Conservation (phyloP, 2,797 vertebrate species). For the Gymnopithys bicolor region DNA sequence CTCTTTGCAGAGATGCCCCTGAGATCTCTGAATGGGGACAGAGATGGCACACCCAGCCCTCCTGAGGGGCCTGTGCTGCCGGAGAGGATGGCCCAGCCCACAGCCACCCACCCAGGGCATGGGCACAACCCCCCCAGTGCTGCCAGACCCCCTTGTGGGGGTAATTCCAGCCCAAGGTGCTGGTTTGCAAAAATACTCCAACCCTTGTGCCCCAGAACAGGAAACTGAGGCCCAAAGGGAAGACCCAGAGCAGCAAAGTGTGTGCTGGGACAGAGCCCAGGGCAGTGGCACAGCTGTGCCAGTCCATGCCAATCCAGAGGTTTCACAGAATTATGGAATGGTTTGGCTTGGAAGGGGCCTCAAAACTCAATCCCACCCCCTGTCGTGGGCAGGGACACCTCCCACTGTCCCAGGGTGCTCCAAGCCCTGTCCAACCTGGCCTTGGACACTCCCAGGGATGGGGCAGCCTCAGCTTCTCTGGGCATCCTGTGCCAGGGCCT, state of each 20-base stretch:
- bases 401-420: neutral
- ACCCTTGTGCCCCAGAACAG: neutral
- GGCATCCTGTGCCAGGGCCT: neutral
- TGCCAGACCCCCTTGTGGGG: neutral
- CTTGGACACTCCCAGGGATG: neutral
- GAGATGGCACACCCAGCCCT: accelerated
- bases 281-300: accelerated
- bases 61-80: accelerated
- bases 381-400: neutral
- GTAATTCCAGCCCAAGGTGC: accelerated
- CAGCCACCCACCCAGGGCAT: neutral
- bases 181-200: neutral
- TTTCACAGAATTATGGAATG: neutral
- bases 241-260: neutral
- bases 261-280: neutral
- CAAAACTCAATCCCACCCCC: neutral
- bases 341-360: neutral
- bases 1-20: neutral
- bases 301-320: neutral
- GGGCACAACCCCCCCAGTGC: neutral
- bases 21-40: accelerated
- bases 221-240: neutral
- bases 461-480: neutral
- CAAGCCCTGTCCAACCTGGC: neutral
- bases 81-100: accelerated